phyloP scores from a whole-genome alignment of 2,888 invertebrate genomes.

The Horisme vitalbata region DNA sequence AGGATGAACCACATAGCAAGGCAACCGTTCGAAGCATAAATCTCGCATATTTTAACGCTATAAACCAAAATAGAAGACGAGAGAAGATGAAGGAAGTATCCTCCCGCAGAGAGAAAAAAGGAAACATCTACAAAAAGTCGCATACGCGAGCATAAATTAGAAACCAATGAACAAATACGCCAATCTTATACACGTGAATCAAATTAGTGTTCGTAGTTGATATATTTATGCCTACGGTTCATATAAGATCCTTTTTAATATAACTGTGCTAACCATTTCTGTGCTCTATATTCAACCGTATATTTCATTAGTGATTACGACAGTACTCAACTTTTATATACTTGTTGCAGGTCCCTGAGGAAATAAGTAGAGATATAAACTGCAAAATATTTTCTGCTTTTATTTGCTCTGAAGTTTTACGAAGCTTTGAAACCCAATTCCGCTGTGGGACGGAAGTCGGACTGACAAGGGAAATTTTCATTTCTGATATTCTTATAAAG shows the following conservation, averaged over 20 bases:
- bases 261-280: neutral
- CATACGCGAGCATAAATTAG: too few species aligned
- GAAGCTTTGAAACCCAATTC: conserved; percentile 6
- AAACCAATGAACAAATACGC: too few species aligned
- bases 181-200: too few species aligned
- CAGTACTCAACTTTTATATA: conserved; percentile 38
- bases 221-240: neutral
- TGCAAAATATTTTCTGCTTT: conserved; percentile 8
- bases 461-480: conserved; percentile 2
- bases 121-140: too few species aligned
- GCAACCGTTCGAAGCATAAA: too few species aligned
- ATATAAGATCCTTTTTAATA: too few species aligned
- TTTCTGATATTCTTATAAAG: conserved; percentile 1
- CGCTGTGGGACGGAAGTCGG: conserved; percentile 1
- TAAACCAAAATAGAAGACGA: too few species aligned
- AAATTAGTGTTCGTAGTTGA: neutral
- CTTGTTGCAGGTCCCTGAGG: conserved; percentile 39
- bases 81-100: too few species aligned
- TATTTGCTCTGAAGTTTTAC: conserved; percentile 10
- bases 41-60: too few species aligned
- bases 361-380: conserved; percentile 12
- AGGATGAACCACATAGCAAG: too few species aligned
- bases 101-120: too few species aligned
- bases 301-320: conserved; percentile 32
- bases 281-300: neutral